Conservation (phyloP, 2,113 vertebrate genomes). For the Microtus montanus region DNA sequence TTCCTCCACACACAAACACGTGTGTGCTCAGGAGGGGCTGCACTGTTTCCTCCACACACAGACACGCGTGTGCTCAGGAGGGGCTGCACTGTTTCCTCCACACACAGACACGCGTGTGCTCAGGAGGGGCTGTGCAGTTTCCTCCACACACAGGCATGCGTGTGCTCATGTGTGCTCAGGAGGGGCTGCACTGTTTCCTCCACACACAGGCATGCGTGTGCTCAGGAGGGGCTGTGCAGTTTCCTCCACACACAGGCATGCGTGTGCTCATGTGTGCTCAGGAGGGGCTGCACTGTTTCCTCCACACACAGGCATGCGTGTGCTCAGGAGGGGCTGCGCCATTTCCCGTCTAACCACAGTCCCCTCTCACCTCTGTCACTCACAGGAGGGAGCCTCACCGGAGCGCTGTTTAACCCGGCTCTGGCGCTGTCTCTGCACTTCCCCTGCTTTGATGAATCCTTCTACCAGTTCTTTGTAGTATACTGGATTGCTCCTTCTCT, state of each 20-base stretch:
- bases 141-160: no score
- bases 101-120: no score
- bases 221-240: no score
- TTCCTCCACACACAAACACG: no score
- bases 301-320: neutral
- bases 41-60: no score
- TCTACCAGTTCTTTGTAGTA: conserved; percentile 88
- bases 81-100: neutral
- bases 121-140: no score
- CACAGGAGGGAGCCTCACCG: conserved; percentile 91
- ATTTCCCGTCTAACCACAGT: neutral
- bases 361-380: conserved; percentile 10
- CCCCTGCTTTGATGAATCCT: conserved; percentile 89
- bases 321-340: neutral
- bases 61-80: neutral
- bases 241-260: neutral
- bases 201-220: no score
- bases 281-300: neutral
- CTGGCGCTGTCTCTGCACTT: conserved; percentile 94
- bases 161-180: no score
- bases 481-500: conserved; percentile 93
- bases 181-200: no score
- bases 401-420: conserved; percentile 95
- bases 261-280: neutral
- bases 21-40: no score